Evolutionary conservation across 2,113 vertebrate species (phyloP).

Genomic region (Xenopus laevis): DNA sequence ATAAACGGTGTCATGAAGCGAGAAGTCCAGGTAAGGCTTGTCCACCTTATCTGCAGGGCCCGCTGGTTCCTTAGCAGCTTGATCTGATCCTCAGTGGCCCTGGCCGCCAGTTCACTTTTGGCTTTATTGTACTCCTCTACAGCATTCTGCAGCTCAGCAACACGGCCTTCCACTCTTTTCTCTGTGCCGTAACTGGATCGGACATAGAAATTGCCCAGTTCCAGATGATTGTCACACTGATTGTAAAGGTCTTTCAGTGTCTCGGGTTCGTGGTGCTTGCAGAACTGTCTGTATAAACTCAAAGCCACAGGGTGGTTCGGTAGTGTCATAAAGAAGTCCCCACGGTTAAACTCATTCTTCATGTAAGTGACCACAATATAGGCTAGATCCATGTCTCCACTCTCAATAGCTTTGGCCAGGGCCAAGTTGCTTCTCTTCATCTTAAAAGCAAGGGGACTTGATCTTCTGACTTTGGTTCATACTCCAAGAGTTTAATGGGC

Average conservation of each 20-base stretch:
- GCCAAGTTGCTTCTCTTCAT: constrained; percentile 92
- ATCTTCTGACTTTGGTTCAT: constrained; percentile 87
- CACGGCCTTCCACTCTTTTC: constrained; percentile 77
- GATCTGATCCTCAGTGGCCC: constrained; percentile 93
- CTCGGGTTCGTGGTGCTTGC: constrained; percentile 89
- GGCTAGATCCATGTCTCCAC: constrained; percentile 90
- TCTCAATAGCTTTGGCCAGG: constrained; percentile 91
- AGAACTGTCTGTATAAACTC: constrained; percentile 93
- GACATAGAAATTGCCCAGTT: constrained; percentile 85
- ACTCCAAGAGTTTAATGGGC: constrained; percentile 93
- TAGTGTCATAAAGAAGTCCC: constrained; percentile 94
- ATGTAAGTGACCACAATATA: constrained; percentile 87
- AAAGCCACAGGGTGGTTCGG: constrained; percentile 89
- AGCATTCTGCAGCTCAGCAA: constrained; percentile 80
- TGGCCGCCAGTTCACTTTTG: constrained; percentile 90
- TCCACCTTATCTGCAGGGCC: constrained; percentile 83
- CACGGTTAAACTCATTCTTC: constrained; percentile 89
- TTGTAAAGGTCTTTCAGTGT: constrained; percentile 92
- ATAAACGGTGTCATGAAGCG: constrained; percentile 80
- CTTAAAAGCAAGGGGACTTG: constrained; percentile 90
- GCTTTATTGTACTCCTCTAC: constrained; percentile 90
- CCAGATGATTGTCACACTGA: constrained; percentile 91
- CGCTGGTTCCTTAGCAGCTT: constrained; percentile 82
- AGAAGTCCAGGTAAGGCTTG: constrained; percentile 70
- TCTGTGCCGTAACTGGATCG: constrained; percentile 75